Evolutionary conservation across 2,888 invertebrate genomes (phyloP).

Genomic region (Melanargia galathea): DNA sequence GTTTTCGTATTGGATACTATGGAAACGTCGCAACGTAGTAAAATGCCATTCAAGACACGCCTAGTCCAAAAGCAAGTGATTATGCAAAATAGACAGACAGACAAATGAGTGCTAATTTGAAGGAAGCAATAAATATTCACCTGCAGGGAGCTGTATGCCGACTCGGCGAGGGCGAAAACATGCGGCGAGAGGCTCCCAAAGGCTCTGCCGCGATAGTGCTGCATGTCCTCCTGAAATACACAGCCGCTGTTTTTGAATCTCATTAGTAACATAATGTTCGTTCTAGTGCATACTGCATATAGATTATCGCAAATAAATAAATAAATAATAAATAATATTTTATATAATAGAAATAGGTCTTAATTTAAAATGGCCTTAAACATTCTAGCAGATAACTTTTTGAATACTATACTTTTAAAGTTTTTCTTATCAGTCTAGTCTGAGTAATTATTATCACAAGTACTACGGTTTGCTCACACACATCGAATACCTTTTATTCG

Average conservation of each 20-base stretch:
- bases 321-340: background rate
- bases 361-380: background rate
- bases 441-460: too few relatives aligned
- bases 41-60: background rate
- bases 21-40: background rate
- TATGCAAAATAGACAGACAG: background rate
- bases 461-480: too few relatives aligned
- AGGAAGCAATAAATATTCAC: constrained; percentile 51
- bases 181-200: constrained; percentile 92
- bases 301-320: background rate
- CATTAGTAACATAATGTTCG: background rate
- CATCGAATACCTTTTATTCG: too few relatives aligned
- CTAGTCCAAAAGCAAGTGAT: background rate
- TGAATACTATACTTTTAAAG: too few relatives aligned
- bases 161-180: constrained; percentile 95
- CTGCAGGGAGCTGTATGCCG: constrained; percentile 90
- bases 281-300: background rate
- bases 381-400: too few relatives aligned
- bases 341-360: background rate
- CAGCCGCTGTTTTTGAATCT: constrained; percentile 2
- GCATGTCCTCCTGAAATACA: constrained; percentile 87
- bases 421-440: too few relatives aligned
- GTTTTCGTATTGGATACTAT: background rate
- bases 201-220: constrained; percentile 91
- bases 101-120: constrained; percentile 17